Evolutionary conservation across 1,140 invertebrate genomes (phyloP).

Genomic region (Halesus radiatus): DNA sequence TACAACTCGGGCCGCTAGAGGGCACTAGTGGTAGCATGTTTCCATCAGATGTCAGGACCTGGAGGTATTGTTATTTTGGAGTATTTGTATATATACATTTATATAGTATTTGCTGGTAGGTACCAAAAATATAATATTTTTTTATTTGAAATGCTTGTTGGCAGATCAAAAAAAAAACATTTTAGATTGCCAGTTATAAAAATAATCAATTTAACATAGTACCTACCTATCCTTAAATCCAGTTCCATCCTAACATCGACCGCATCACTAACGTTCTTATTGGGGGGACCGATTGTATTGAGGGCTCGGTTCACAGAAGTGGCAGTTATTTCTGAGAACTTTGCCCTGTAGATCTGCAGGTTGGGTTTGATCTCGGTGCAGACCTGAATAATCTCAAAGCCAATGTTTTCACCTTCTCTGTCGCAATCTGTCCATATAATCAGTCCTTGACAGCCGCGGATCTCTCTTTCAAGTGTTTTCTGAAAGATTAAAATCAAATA

Average conservation of each 20-base stretch:
- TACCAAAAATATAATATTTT: too few species aligned
- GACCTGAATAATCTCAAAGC: slow-evolving; percentile 96
- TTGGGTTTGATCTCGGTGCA: slow-evolving; percentile 86
- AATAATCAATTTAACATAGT: background rate
- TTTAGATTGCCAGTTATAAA: too few species aligned
- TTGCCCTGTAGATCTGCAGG: slow-evolving; percentile 87
- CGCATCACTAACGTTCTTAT: slow-evolving; percentile 91
- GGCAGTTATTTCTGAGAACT: slow-evolving; percentile 97
- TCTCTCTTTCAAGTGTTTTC: slow-evolving; percentile 88
- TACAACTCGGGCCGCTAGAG: too few species aligned
- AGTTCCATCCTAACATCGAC: slow-evolving; percentile 96
- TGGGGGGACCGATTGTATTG: slow-evolving; percentile 82
- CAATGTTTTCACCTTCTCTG: slow-evolving; percentile 99
- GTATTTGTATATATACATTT: too few species aligned
- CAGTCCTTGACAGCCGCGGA: slow-evolving; percentile 81
- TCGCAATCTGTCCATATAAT: slow-evolving; percentile 99
- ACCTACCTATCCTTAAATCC: slow-evolving; percentile 93
- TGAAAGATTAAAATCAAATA: slow-evolving; percentile 62
- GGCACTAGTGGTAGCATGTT: too few species aligned
- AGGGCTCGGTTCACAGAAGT: slow-evolving; percentile 86
- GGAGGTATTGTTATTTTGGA: too few species aligned
- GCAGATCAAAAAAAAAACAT: too few species aligned
- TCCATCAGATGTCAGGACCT: too few species aligned
- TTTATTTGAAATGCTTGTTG: too few species aligned
- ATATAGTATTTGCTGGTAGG: too few species aligned